Evolutionary conservation across 2,113 vertebrate genomes (phyloP), one percentile per base, ranked within the genome.

Genomic region (Sturnus vulgaris): DNA sequence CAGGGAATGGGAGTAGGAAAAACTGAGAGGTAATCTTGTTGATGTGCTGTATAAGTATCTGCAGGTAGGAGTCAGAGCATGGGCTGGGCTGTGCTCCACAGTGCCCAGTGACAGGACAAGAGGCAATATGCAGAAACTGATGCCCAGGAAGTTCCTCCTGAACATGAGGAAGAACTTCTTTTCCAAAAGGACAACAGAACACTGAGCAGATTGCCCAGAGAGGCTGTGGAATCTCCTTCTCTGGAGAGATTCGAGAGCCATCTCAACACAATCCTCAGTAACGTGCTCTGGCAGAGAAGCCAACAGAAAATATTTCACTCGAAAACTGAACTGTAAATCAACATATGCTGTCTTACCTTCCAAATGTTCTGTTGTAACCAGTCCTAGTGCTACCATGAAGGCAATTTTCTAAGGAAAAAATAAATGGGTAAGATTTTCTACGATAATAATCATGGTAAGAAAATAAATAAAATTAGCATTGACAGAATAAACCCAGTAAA

Each of bases 331-430:
- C 52, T 42, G 37, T 27, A 55, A 77, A 95, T 18, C 47, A 92
- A 73, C 21, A 77, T 19, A 53, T 55, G 47, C 20, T 55, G 28
- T 44, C 98, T 98, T 97, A 99, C 99, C 99, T 98, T 99, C 99
- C 97, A 99, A 94, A 65, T 99, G 99, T 40, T 99, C 99, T 5
- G 99, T 99, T 35, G 99, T 99, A 78, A 99, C 99, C 92, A 99
- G 98, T 96, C 99, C 99, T 18, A 99, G 98, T 3, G 99, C 98
- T 25, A 99, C 99, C 99, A 99, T 99, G 98, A 99, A 99, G 98
- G 99, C 98, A 56, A 99, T 98, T 99, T 99, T 99, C 99, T 99
- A 96, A 72, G 88, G 84, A 91, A 91, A 87, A 96, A 95, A 73
- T 31, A 92, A 82, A 91, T 7, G 6, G 1, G 18, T 92, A 91